Evolutionary conservation across 2,888 invertebrate genomes (phyloP), one percentile per base, ranked within the genome.

Genomic region (Limnephilus marmoratus): DNA sequence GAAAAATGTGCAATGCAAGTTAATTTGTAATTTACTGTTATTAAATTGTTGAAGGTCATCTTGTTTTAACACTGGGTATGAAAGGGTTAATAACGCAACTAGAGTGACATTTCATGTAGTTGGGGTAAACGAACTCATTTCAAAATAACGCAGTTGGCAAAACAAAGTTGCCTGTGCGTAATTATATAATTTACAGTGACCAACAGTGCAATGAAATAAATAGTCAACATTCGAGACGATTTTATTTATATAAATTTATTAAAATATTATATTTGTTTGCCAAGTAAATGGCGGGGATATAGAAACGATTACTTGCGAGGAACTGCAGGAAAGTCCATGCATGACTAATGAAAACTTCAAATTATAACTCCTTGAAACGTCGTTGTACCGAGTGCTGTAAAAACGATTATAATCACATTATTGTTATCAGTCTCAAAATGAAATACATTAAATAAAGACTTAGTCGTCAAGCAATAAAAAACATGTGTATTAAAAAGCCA

Each of bases 51-150:
- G 68, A 68, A 68, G 68, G 68, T 24, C 68, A n/a, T 68, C 24
- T 68, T 68, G 68, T 9, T 68, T 68, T 68, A 68, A 68, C 24
- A 7, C 24, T 68, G 68, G 7, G 68, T 68, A 68, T n/a, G 24
- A 68, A n/a, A 68, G 24, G 68, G 68, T 68, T 68, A 68, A 68
- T 18, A 68, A 68, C 24, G 68, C 68, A 68, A 68, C 68, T 68
- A 68, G 7, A 68, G 24, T 24, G 68, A 68, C 68, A n/a, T 68
- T 68, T 68, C 7, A 68, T 68, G 24, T 68, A 68, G n/a, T 68
- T n/a, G 41, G 85, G 85, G 85, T 85, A 37, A 85, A 41, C 4
- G 85, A 85, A 85, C 85, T n/a, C 85, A 41, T 85, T 85, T 24
- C 85, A 85, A 85, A 85, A 5, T n/a, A 34, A 83, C 83, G 24